Conservation (phyloP, 2,113 vertebrate genomes). For the Calidris pugnax region DNA sequence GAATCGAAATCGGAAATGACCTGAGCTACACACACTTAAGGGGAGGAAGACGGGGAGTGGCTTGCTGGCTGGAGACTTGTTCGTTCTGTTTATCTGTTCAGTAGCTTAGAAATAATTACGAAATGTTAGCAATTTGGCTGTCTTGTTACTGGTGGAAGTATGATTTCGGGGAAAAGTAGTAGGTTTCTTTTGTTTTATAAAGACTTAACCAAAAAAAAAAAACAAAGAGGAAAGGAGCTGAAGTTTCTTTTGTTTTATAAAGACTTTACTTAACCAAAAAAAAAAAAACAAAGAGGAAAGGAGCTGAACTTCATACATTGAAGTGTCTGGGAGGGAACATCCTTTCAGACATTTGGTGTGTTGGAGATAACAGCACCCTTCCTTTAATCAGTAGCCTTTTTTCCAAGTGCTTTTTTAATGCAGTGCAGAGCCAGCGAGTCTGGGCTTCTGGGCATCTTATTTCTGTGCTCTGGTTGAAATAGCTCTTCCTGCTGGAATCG, state of each 20-base stretch:
- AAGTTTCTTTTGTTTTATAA: conserved; percentile 8
- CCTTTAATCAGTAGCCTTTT: conserved; percentile 55
- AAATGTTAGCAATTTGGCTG: background rate
- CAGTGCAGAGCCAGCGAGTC: conserved; percentile 3
- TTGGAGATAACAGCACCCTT: conserved; percentile 54
- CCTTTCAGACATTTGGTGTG: conserved; percentile 26
- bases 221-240: too few relatives aligned
- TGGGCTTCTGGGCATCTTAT: conserved; percentile 25
- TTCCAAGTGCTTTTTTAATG: conserved; percentile 1
- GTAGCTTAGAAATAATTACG: background rate
- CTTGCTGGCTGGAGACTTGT: background rate
- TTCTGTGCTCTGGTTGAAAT: conserved; percentile 18
- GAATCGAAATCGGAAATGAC: background rate
- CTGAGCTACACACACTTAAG: background rate
- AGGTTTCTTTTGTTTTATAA: too few relatives aligned
- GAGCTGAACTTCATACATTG: background rate
- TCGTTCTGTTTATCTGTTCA: conserved; percentile 27
- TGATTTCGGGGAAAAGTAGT: too few relatives aligned
- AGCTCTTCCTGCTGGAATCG: conserved; percentile 30
- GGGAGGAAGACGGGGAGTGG: conserved; percentile 28
- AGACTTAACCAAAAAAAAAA: too few relatives aligned
- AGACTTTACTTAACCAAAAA: background rate
- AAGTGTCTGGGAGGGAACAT: conserved; percentile 59
- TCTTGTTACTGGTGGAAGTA: background rate
- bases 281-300: background rate